Conservation (phyloP, 2,113 vertebrate genomes). For the Oceanodroma tethys region DNA sequence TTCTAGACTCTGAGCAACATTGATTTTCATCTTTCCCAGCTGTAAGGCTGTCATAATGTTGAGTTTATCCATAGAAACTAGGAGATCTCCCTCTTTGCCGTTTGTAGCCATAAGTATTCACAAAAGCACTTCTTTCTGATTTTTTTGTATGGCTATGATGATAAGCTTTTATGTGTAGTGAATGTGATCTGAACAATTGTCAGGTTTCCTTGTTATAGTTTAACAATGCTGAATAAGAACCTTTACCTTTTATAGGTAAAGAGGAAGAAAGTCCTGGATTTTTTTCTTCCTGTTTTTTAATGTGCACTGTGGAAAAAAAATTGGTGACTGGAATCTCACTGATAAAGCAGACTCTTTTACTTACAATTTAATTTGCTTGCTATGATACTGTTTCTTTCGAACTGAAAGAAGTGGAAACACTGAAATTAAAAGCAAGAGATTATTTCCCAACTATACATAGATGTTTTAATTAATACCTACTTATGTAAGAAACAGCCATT, state of each 20-base stretch:
- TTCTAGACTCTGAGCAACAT: not conserved
- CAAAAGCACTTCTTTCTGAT: not conserved
- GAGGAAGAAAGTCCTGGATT: not conserved
- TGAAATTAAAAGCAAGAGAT: not conserved
- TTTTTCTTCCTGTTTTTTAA: not conserved
- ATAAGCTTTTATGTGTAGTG: not conserved
- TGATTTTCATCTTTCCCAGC: not conserved
- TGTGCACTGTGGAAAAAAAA: not conserved
- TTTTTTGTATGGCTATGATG: not conserved
- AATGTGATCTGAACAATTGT: accelerated
- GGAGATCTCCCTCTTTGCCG: not conserved
- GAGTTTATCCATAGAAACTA: not conserved
- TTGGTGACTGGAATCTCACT: not conserved
- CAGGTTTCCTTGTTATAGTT: not conserved
- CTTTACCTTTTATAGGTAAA: not conserved
- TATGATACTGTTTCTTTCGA: not conserved
- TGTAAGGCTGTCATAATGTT: not conserved
- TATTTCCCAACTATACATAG: not conserved
- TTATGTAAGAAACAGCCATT: not conserved
- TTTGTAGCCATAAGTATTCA: not conserved
- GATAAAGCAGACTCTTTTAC: not conserved
- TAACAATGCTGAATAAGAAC: not conserved
- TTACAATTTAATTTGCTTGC: not conserved
- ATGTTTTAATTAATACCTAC: not conserved
- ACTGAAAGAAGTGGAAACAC: not conserved